A percentile compares a stretch with the other conserved stretches of the same genome.
Conservation (phyloP, 1,140 invertebrate genomes). For the Atta texana region DNA sequence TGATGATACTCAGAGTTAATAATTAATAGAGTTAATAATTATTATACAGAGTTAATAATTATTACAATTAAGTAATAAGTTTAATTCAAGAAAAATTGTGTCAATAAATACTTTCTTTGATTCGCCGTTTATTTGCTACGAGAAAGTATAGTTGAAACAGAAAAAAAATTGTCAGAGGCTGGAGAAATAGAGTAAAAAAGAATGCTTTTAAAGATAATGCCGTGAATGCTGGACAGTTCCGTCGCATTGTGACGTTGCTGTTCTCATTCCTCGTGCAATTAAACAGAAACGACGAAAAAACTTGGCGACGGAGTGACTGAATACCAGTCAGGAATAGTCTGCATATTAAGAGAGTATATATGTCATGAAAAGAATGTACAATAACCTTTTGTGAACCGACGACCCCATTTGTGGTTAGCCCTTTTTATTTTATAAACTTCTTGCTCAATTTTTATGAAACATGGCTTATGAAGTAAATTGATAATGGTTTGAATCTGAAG, state of each 20-base stretch:
- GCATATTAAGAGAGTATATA: slow-evolving; percentile 25
- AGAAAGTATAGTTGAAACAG: neutral
- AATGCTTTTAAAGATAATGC: slow-evolving; percentile 41
- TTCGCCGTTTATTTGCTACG: neutral
- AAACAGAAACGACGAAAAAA: slow-evolving; percentile 19
- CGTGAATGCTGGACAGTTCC: neutral
- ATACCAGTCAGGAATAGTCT: slow-evolving; percentile 9
- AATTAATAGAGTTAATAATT: slow-evolving; percentile 31
- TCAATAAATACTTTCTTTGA: neutral
- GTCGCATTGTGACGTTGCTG: neutral
- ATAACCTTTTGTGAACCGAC: no score
- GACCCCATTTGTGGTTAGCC: no score
- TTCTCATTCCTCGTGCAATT: slow-evolving; percentile 30
- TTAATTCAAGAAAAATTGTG: neutral
- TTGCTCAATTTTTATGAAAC: no score
- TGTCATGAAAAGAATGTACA: neutral
- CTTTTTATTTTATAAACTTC: no score
- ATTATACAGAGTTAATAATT: slow-evolving; percentile 21
- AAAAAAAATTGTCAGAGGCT: neutral
- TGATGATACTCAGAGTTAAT: neutral
- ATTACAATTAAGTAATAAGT: neutral
- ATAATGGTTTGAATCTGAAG: no score
- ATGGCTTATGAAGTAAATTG: no score
- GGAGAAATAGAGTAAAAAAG: slow-evolving; percentile 5
- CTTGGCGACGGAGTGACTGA: slow-evolving; percentile 8